Conservation (phyloP, 2,113 vertebrate species). For the Dicerorhinus sumatrensis region DNA sequence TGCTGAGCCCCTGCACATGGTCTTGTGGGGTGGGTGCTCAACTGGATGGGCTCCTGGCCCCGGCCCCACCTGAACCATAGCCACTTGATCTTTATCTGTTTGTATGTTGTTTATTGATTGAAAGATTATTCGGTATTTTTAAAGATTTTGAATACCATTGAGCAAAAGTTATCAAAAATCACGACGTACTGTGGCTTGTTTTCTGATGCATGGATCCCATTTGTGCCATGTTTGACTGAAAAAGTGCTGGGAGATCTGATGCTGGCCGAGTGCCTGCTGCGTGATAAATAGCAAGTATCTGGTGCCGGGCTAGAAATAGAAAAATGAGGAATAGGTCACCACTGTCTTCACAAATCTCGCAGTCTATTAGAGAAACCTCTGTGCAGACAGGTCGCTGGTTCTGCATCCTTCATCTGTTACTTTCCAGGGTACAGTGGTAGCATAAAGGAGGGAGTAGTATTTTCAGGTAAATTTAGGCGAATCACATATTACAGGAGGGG, state of each 20-base stretch:
- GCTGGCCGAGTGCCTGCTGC: neutral
- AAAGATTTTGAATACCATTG: neutral
- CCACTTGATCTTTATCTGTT: neutral
- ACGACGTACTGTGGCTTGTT: accelerated
- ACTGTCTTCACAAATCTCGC: neutral
- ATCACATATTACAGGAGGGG: neutral
- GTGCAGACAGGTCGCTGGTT: accelerated
- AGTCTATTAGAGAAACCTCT: accelerated
- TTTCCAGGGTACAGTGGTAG: too few relatives aligned
- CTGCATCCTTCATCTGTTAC: accelerated
- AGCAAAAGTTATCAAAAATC: neutral
- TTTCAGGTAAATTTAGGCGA: neutral
- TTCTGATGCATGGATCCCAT: neutral
- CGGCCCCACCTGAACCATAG: accelerated
- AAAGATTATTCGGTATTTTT: neutral
- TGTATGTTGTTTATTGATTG: neutral
- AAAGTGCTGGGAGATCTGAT: accelerated
- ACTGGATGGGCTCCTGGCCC: neutral
- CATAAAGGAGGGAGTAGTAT: neutral
- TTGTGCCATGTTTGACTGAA: neutral
- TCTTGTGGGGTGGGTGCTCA: accelerated
- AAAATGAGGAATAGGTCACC: neutral
- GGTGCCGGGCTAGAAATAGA: accelerated
- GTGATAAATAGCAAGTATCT: neutral
- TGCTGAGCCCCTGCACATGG: accelerated